A percentile compares a stretch with the other conserved stretches of the same genome.
Conservation (phyloP, 2,113 vertebrate genomes). For the Ammodytes marinus region DNA sequence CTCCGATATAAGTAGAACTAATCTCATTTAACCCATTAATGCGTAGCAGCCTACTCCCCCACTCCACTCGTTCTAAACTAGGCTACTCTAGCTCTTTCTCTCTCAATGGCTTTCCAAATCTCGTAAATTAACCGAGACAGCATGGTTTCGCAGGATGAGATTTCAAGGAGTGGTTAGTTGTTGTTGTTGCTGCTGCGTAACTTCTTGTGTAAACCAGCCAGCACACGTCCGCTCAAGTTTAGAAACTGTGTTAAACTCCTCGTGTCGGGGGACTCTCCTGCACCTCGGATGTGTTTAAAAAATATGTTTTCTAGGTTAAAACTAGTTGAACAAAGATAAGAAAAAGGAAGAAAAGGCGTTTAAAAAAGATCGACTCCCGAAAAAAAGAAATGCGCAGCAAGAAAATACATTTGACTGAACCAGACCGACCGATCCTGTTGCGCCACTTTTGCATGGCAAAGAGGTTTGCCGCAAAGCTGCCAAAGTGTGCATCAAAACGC, state of each 20-base stretch:
- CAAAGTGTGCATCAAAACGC: background rate
- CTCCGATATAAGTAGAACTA: constrained; percentile 46
- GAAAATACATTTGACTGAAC: constrained; percentile 14
- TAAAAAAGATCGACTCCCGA: constrained; percentile 6
- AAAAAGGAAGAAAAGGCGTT: background rate
- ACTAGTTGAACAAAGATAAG: too few species aligned
- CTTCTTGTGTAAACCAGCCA: constrained; percentile 12
- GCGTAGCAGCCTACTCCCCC: background rate
- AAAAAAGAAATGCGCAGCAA: constrained; percentile 5
- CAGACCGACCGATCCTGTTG: constrained; percentile 47
- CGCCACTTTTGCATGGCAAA: constrained; percentile 26
- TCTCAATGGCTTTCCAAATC: background rate
- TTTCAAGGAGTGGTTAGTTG: constrained; percentile 49
- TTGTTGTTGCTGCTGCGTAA: constrained; percentile 27
- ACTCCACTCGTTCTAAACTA: background rate
- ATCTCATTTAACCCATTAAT: constrained; percentile 44
- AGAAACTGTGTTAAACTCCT: background rate
- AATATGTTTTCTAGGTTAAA: background rate
- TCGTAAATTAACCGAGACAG: background rate
- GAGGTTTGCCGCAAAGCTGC: background rate
- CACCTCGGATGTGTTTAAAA: background rate
- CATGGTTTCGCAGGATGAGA: constrained; percentile 21
- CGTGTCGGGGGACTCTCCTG: background rate
- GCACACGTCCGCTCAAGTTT: constrained; percentile 51
- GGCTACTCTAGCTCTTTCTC: background rate